A percentile compares a stretch with the other conserved stretches of the same genome.
These are phyloP conservation scores for Malurus melanocephalus DNA, from an alignment of 2,113 vertebrate genomes.

Conservation along the genomic window DNA sequence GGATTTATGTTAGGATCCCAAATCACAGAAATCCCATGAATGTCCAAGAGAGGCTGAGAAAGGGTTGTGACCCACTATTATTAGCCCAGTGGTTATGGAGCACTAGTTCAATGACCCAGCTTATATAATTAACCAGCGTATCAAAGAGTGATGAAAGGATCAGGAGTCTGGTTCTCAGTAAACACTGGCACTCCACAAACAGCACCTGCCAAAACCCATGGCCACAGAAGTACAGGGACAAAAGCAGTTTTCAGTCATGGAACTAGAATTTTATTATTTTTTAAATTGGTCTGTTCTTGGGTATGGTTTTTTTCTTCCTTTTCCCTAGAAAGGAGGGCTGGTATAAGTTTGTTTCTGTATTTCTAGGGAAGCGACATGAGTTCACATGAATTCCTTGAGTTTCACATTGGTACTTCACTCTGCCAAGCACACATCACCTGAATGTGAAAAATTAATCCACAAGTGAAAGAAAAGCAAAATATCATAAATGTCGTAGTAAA, in stretches of 20 bases:
- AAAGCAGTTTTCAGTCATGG: not conserved
- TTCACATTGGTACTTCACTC: not conserved
- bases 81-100: not conserved
- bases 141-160: not conserved
- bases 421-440: not conserved
- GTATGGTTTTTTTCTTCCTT: rapidly evolving
- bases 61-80: not conserved
- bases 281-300: not conserved
- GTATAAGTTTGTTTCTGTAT: not conserved
- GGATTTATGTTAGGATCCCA: not conserved
- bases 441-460: not conserved
- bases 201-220: not conserved
- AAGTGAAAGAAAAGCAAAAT: not conserved
- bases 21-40: not conserved
- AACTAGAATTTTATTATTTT: not conserved
- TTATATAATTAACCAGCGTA: not conserved
- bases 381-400: not conserved
- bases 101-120: not conserved
- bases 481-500: not conserved
- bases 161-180: not conserved
- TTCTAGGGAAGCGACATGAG: not conserved
- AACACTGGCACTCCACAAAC: not conserved
- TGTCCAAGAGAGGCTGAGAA: not conserved
- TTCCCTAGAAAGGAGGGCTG: not conserved
- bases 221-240: not conserved